phyloP scores from a whole-genome alignment of 2,888 invertebrate genomes.

The Zaprionus lineosus region DNA sequence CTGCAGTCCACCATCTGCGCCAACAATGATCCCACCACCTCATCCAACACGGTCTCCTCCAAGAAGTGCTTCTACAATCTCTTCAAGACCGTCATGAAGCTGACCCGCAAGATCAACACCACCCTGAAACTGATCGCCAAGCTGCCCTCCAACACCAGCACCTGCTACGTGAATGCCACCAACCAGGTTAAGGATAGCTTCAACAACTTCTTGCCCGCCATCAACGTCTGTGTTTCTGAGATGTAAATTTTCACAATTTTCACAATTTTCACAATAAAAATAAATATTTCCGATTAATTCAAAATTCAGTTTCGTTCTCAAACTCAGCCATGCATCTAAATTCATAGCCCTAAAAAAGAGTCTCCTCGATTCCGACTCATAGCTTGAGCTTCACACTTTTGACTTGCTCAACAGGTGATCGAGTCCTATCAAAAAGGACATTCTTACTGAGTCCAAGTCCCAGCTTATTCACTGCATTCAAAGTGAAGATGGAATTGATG shows the following conservation, averaged over 20 bases:
- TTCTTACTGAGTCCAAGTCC: no score
- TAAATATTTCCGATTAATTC: background rate
- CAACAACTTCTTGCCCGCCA: conserved; percentile 40
- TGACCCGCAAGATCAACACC: conserved; percentile 26
- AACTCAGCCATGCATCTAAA: no score
- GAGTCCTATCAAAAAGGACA: no score
- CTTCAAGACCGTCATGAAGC: conserved; percentile 8
- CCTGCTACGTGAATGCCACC: conserved; percentile 46
- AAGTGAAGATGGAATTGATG: no score
- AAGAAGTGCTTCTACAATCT: conserved; percentile 14
- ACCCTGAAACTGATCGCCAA: conserved; percentile 21
- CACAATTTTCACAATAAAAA: background rate
- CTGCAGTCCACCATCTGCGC: conserved; percentile 28
- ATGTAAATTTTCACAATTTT: conserved; percentile 4
- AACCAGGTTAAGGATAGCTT: conserved; percentile 24
- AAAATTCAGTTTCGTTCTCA: no score
- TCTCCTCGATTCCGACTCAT: no score
- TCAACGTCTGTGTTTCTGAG: conserved; percentile 25
- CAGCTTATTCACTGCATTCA: no score
- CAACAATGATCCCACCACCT: background rate
- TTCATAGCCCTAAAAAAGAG: no score
- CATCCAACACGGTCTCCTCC: background rate
- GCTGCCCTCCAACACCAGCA: conserved; percentile 45
- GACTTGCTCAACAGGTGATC: no score
- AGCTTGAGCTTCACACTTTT: no score